Base-by-base conservation (phyloP, 2,888 invertebrate genomes). In the Celastrina argiolus region DNA sequence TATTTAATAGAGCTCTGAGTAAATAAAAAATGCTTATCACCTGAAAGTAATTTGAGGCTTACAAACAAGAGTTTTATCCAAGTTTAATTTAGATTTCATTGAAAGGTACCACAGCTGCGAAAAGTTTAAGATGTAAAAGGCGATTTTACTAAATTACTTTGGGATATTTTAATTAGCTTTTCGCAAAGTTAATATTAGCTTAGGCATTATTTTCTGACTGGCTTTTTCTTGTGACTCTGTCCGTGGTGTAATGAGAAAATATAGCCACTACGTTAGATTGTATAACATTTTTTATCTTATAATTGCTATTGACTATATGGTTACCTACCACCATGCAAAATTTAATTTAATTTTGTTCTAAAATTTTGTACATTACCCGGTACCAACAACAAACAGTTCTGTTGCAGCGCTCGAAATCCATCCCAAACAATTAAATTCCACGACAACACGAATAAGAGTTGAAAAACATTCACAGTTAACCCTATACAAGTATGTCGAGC, bases 81-180 rank as follows among this genome's bases (percentile, higher is more conserved):
- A 61, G 61, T 61, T 61, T 61, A 61, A 61, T 61, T 61, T 61
- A 61, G 61, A 61, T 61, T 36, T 36, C 61, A 61, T 61, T 61
- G 61, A 61, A 39, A 36, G 61, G 22, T 36, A 39, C 61, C 61
- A 61, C 61, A 61, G 61, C 61, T 61, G 61, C 36, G 61, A 36
- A 61, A 61, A 36, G 58, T 58, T 61, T 61, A 61, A 36, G 36
- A 36, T 14, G 61, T 61, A 36, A 61, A 61, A 61, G 61, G 39
- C 34, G 36, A 34, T 59, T 59, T 59, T 36, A 61, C 61, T 61
- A 10, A 34, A 61, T 61, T 36, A 61, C 61, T 61, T 61, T 61
- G 18, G 34, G 39, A 39, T 59, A 59, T 59, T 61, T 61, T 61
- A 61, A 61, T 61, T 61, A 61, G 61, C 61, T 61, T 61, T 61